These are phyloP conservation scores for Drosophila hamatofila DNA, from an alignment of 2,888 invertebrate species.

Conservation along the genomic window DNA sequence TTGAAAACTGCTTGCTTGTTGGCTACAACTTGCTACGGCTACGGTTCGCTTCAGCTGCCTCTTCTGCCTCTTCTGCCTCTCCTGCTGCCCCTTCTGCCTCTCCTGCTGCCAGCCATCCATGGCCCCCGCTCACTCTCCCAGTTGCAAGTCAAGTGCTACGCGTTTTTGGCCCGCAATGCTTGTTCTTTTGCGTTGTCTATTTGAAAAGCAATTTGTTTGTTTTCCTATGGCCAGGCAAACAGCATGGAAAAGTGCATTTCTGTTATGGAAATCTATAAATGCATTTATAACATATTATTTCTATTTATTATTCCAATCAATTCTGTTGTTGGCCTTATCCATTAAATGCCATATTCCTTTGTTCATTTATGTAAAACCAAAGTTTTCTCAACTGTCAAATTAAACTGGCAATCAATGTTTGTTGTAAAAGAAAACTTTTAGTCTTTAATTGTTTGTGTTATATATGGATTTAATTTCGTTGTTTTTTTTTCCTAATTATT, in stretches of 20 bases:
- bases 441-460: neutral
- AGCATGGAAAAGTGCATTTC: slow-evolving; percentile 69
- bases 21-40: slow-evolving; percentile 32
- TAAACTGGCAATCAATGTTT: neutral
- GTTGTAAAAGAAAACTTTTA: neutral
- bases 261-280: slow-evolving; percentile 69
- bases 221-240: slow-evolving; percentile 42
- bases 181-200: slow-evolving; percentile 35
- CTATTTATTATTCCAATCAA: slow-evolving; percentile 45
- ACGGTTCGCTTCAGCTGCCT: slow-evolving; percentile 38
- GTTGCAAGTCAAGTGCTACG: slow-evolving; percentile 62
- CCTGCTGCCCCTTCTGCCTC: slow-evolving; percentile 18
- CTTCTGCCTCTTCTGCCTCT: slow-evolving; percentile 7
- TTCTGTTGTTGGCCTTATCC: slow-evolving; percentile 16
- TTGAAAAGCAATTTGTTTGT: slow-evolving; percentile 73
- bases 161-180: slow-evolving; percentile 43
- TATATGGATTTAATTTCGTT: neutral
- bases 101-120: neutral
- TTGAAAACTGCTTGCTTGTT: slow-evolving; percentile 70
- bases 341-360: slow-evolving; percentile 19
- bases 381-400: slow-evolving; percentile 23
- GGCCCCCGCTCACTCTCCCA: neutral
- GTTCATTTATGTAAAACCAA: slow-evolving; percentile 1
- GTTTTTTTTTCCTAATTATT: too few species aligned
- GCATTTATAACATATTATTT: slow-evolving; percentile 52